Base-by-base conservation (phyloP, 1,140 invertebrate genomes). In the Stenopsyche tienmushanensis region DNA sequence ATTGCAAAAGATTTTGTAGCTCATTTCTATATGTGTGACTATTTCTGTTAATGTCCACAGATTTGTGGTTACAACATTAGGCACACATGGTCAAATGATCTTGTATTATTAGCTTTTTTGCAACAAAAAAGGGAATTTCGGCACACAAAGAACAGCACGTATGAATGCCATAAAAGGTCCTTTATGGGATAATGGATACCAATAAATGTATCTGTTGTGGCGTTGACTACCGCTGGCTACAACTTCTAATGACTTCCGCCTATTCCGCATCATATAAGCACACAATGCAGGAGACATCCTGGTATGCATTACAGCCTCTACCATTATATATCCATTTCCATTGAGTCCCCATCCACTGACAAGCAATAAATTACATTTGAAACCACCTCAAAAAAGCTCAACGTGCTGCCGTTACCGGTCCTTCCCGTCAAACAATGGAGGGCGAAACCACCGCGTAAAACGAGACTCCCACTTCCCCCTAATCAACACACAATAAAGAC, bases 271-370 rank as follows among this genome's bases (percentile, higher is more conserved):
- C 53, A 29, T 29, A 29, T 29, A 29, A 15, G 23, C 13, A 8
- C 25, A 57, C 25, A 39, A 17, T 39, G 15, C 25, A 25, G 34
- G 7, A 29, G 24, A 25, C 24, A 29, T 39, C 25, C 53, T 34
- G 53, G n/a, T 17, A 57, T 26, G 53, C 24, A 29, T 57, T 29
- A 29, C 24, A 24, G 17, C 53, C 53, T 29, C 53, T 21, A 34
- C 53, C 15, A 57, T 57, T 57, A 57, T 57, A 57, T 57, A 57
- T 39, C 24, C 53, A 57, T 57, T 57, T 57, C 34, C 53, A 57
- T 57, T 39, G 34, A 57, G 53, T 2, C 53, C 53, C 53, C 53
- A 17, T 29, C 24, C 24, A 57, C 53, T 39, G 34, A 29, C 24
- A 9, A 26, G n/a, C 53, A 57, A 57, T 57, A 57, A 57, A 57